Base-by-base conservation (phyloP, 2,797 vertebrate species). In the Antrozous pallidus region DNA sequence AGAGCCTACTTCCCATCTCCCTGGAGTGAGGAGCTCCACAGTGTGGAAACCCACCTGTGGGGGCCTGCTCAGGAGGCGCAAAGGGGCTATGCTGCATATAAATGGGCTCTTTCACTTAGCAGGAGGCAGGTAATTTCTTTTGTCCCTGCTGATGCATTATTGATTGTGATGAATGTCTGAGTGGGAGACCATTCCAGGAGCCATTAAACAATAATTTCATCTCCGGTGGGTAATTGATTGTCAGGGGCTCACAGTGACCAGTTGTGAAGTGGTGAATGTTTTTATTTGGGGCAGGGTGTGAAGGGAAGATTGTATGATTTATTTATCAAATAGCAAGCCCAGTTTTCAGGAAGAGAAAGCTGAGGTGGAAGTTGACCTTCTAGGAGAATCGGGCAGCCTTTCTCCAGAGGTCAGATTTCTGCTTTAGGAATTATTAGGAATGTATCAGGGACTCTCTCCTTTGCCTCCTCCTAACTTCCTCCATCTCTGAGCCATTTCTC, bases 191-290 rank as follows among this genome's bases (percentile, higher is more conserved):
- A 98, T 98, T 98, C 98, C 98, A 98, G 98, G 98, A 98, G 98
- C 98, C 98, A 98, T 98, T 98, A 98, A 98, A 98, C 98, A 98
- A 98, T 98, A 98, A 98, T 98, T 98, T 98, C 98, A 98, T 98
- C 98, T 98, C 98, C 92, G 95, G 98, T 98, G 98, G 97, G 97
- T 98, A 98, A 98, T 98, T 98, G 98, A 98, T 98, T 98, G 98
- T 98, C 98, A 98, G 97, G 97, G 96, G 97, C 97, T 97, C 96
- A 89, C 94, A 81, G 97, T 96, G 96, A 96, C 98, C 92, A 88
- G 96, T 96, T 96, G 90, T 97, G 96, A 98, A 98, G 97, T 98
- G 98, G 96, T 97, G 96, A 94, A 95, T 97, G 97, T 98, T 98
- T 98, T 97, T 93, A 94, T 98, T 98, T 98, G 97, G 98, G 97